These are phyloP conservation scores for Drosophila anceps DNA, from an alignment of 2,888 invertebrate genomes.

Conservation along the genomic window DNA sequence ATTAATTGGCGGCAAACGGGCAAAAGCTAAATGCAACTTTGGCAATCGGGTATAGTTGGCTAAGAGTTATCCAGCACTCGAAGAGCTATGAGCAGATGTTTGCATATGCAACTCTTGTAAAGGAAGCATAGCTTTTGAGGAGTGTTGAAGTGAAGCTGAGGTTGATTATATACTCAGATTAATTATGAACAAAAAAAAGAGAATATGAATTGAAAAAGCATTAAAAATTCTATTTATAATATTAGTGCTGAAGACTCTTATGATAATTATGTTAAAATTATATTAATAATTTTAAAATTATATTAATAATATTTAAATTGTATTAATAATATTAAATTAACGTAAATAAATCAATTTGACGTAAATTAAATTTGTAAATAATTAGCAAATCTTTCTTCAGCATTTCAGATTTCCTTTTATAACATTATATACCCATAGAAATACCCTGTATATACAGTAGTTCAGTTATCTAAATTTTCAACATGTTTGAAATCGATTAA, in stretches of 20 bases:
- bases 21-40: constrained; percentile 17
- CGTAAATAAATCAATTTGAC: too few species aligned
- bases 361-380: too few species aligned
- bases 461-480: neutral
- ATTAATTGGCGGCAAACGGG: constrained; percentile 62
- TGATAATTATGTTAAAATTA: too few species aligned
- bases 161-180: too few species aligned
- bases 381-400: neutral
- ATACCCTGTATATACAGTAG: neutral
- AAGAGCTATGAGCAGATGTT: neutral
- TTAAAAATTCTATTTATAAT: too few species aligned
- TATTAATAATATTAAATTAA: too few species aligned
- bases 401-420: too few species aligned
- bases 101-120: neutral
- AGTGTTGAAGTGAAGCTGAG: neutral
- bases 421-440: neutral
- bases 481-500: neutral
- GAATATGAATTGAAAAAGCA: too few species aligned
- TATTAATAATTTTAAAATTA: too few species aligned
- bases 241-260: too few species aligned
- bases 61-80: constrained; percentile 4
- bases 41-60: neutral
- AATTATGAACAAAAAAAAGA: too few species aligned
- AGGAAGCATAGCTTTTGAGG: neutral
- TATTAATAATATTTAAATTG: too few species aligned